phyloP scores from a whole-genome alignment of 1,140 invertebrate genomes.

The Pogonus chalceus region DNA sequence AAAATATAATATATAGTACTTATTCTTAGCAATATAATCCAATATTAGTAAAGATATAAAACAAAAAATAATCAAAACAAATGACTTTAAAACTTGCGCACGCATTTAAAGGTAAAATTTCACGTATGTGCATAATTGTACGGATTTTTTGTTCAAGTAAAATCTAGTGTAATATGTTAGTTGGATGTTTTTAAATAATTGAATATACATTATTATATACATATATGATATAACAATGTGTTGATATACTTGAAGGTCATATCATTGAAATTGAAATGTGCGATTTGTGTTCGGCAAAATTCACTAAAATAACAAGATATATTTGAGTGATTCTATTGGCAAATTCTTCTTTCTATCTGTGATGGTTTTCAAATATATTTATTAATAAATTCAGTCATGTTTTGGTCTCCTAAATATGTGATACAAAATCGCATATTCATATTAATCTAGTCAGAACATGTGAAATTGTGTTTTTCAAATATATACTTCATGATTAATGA shows the following conservation, averaged over 20 bases:
- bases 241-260: constrained; percentile 30
- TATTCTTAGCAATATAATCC: too few relatives aligned
- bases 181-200: constrained; percentile 36
- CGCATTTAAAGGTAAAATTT: too few relatives aligned
- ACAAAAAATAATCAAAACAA: too few relatives aligned
- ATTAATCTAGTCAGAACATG: constrained; percentile 4
- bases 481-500: constrained; percentile 3
- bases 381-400: not conserved
- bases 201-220: constrained; percentile 35
- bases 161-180: constrained; percentile 16
- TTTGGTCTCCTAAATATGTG: not conserved
- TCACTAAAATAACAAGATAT: constrained; percentile 3
- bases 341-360: constrained; percentile 2
- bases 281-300: constrained; percentile 29
- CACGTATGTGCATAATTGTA: not conserved
- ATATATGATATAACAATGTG: constrained; percentile 29
- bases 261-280: constrained; percentile 34
- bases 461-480: constrained; percentile 5
- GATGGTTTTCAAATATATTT: not conserved
- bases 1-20: too few relatives aligned
- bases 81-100: too few relatives aligned
- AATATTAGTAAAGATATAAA: too few relatives aligned
- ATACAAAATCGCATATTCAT: constrained; percentile 6
- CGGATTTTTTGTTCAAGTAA: not conserved
- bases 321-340: not conserved